These are phyloP conservation scores for Dallia pectoralis DNA, from an alignment of 2,797 vertebrate species.

Conservation along the genomic window DNA sequence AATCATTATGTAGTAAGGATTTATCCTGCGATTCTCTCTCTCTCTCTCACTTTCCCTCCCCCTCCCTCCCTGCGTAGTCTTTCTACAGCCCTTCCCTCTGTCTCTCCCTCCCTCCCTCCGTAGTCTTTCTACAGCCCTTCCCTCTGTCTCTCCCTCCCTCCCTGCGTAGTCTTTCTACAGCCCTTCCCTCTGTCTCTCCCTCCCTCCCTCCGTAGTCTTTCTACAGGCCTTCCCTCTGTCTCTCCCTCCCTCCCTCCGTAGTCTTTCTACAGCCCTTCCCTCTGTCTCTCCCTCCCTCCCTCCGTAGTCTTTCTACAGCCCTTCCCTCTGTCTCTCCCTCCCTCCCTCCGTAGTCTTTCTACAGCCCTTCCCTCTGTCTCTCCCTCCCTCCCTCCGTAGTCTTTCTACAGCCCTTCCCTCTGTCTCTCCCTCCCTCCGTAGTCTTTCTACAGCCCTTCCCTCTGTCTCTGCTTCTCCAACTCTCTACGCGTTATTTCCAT, in stretches of 20 bases:
- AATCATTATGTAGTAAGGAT: slow-evolving; percentile 81
- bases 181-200: slow-evolving; percentile 40
- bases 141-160: slow-evolving; percentile 43
- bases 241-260: slow-evolving; percentile 47
- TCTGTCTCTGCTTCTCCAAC: slow-evolving; percentile 56
- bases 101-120: slow-evolving; percentile 45
- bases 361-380: too few species aligned
- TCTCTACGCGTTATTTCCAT: slow-evolving; percentile 33
- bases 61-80: slow-evolving; percentile 45
- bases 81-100: slow-evolving; percentile 44
- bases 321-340: slow-evolving; percentile 34
- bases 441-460: too few species aligned
- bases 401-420: slow-evolving; percentile 42
- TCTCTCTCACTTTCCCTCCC: slow-evolving; percentile 21
- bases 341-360: too few species aligned
- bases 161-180: too few species aligned
- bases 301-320: too few species aligned
- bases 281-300: slow-evolving; percentile 45
- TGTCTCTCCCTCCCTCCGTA: slow-evolving; percentile 41
- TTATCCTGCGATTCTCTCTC: slow-evolving; percentile 62
- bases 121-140: slow-evolving; percentile 34
- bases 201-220: slow-evolving; percentile 19
- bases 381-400: slow-evolving; percentile 46
- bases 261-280: slow-evolving; percentile 37
- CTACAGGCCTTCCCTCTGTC: too few species aligned